A percentile compares a stretch with the other conserved stretches of the same genome.
Evolutionary conservation across 64 coral and sea anemone genomes (phyloP).

Genomic region (Acropora yongei): DNA sequence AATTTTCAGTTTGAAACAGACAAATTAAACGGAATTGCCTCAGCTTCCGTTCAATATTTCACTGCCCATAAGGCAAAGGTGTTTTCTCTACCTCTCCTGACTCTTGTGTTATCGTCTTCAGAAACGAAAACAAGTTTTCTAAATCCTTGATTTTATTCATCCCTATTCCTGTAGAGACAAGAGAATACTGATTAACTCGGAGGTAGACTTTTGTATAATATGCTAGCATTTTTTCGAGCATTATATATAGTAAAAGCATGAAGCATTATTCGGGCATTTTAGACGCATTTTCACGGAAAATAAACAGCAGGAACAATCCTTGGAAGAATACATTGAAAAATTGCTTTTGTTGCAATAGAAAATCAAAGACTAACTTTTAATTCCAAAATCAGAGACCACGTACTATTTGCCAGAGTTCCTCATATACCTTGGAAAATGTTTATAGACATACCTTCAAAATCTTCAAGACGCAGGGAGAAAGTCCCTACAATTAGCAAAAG

Average conservation of each 20-base stretch:
- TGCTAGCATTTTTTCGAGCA: neutral
- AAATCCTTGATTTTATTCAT: conserved; percentile 29
- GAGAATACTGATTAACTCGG: no score
- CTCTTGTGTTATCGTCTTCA: neutral
- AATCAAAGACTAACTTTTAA: no score
- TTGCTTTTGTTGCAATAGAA: neutral
- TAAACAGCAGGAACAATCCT: no score
- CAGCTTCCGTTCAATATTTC: neutral
- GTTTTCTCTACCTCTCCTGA: conserved; percentile 15
- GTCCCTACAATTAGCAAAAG: no score
- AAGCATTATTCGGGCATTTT: no score
- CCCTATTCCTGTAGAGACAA: neutral
- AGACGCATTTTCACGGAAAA: no score
- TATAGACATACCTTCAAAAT: no score
- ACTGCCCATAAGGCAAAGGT: neutral
- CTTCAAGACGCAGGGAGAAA: no score
- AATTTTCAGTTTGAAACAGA: no score
- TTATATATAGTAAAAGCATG: no score
- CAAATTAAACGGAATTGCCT: neutral
- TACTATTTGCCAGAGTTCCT: neutral
- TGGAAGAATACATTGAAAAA: neutral
- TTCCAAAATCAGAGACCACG: neutral
- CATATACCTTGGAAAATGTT: no score
- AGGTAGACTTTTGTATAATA: neutral
- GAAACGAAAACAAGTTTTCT: conserved; percentile 7